Base-by-base conservation (phyloP, 2,113 vertebrate species). In the Struthio camelus region DNA sequence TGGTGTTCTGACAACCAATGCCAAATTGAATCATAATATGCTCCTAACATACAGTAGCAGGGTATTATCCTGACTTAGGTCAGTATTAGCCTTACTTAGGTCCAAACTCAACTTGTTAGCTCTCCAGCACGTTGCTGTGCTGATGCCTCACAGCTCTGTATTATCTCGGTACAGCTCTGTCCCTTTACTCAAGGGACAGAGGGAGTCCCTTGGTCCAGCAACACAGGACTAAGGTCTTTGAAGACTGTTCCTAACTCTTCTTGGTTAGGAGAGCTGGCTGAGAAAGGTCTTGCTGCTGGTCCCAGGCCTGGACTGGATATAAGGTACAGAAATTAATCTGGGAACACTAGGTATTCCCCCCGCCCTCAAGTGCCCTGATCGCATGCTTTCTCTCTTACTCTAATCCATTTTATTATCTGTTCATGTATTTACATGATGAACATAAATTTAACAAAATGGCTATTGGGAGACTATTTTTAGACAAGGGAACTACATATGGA, bases 111-210 rank as follows among this genome's bases (percentile, higher is more conserved):
- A 30, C 9, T 58, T 0, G 1, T 53, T 14, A 38, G 10, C 2
- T 0, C 19, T 38, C 18, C 1, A 3, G 4, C 20, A 46, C 0
- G 0, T 9, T 44, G 8, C 18, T 58, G n/a, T 9, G 1, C 2
- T 59, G 50, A 5, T 36, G 58, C 10, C 18, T 81, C 54, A 6
- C 7, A 16, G 32, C 22, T 78, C 22, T 24, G 0, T 38, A 28
- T 6, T 42, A 6, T 48, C 46, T 48, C 46, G 18, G 18, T 48
- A 48, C 46, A 48, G 46, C 46, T 48, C 46, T 48, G 19, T 18
- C 46, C 46, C 46, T 48, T 48, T 48, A 19, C 46, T 48, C 46
- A 48, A 48, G 19, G n/a, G n/a, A n/a, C n/a, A n/a, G n/a, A n/a
- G n/a, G n/a, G n/a, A n/a, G n/a, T n/a, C n/a, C n/a, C 9, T 19